Evolutionary conservation across 2,797 vertebrate species (phyloP), one percentile per base, ranked within the genome.

Genomic region (Etheostoma nigrum): DNA sequence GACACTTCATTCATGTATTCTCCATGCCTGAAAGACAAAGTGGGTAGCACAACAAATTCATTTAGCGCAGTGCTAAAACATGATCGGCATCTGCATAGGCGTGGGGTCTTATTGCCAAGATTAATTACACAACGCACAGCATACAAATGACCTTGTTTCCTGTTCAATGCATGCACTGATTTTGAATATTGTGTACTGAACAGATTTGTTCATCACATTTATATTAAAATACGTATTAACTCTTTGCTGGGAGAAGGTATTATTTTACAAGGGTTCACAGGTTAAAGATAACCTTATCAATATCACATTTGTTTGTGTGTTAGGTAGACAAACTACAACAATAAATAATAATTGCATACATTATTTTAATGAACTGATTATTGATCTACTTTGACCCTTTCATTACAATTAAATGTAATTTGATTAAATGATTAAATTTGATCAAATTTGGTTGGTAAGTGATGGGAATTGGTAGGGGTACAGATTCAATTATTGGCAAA

Each of bases 31-130:
- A 91, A 91, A 93, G 91, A 94, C 91, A 89, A 91, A 94, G 93
- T 93, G 91, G 92, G 92, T 91, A 93, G 93, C 92, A 93, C 90
- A 88, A 89, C 93, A 91, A 93, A 94, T 94, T 91, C 83, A 92
- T 94, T 95, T 92, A 67, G 78, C 92, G 91, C 91, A 81, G 81
- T 87, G 77, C 85, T 90, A 90, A 91, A 91, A 94, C 91, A 90
- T 93, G 93, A 94, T 93, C 88, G 85, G 93, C 94, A 93, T 94
- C 90, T 91, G 90, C 87, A 92, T 86, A 79, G 84, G 86, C 87
- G 74, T 80, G 53, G 81, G 87, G 88, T 87, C 90, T 83, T 91
- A 72, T 89, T 90, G 86, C 87, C 86, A 83, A 86, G 84, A 92
- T 93, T 90, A 91, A 93, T 94, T 91, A 89, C 89, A 86, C 83